Evolutionary conservation across 2,797 vertebrate species (phyloP).

Genomic region (Xiphophorus birchmanni): DNA sequence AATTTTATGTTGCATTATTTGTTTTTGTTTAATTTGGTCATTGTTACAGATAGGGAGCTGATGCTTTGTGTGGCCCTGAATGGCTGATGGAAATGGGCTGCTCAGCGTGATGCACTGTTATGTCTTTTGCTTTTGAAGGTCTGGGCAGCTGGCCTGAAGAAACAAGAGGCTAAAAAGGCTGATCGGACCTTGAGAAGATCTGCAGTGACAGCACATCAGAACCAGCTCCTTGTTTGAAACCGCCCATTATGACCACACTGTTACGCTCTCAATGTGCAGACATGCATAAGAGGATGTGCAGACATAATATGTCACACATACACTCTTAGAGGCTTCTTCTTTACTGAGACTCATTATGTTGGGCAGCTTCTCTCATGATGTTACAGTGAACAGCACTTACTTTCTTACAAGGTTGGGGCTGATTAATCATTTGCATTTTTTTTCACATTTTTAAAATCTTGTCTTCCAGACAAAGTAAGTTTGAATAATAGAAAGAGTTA

Average conservation of each 20-base stretch:
- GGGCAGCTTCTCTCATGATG: conserved; percentile 59
- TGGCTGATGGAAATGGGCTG: background rate
- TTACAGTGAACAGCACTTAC: conserved; percentile 50
- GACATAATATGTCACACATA: conserved; percentile 24
- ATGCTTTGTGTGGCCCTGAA: conserved; percentile 5
- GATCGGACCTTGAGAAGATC: conserved; percentile 58
- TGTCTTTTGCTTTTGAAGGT: conserved; percentile 32
- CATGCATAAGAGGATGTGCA: conserved; percentile 42
- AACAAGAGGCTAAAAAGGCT: conserved; percentile 36
- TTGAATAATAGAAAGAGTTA: background rate
- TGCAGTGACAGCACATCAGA: conserved; percentile 61
- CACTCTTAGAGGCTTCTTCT: conserved; percentile 38
- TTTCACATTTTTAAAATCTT: conserved; percentile 23
- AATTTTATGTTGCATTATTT: background rate
- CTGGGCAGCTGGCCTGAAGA: conserved; percentile 38
- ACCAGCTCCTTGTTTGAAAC: conserved; percentile 47
- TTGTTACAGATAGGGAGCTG: background rate
- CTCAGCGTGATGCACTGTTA: conserved; percentile 10
- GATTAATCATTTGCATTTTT: background rate
- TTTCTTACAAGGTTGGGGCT: conserved; percentile 44
- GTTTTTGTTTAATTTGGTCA: conserved; percentile 13
- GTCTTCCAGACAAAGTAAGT: background rate
- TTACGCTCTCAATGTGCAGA: conserved; percentile 57
- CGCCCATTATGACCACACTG: conserved; percentile 60
- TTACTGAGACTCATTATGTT: conserved; percentile 65